Conservation (phyloP, 1,140 invertebrate species). For the Drosophila chauvacae region DNA sequence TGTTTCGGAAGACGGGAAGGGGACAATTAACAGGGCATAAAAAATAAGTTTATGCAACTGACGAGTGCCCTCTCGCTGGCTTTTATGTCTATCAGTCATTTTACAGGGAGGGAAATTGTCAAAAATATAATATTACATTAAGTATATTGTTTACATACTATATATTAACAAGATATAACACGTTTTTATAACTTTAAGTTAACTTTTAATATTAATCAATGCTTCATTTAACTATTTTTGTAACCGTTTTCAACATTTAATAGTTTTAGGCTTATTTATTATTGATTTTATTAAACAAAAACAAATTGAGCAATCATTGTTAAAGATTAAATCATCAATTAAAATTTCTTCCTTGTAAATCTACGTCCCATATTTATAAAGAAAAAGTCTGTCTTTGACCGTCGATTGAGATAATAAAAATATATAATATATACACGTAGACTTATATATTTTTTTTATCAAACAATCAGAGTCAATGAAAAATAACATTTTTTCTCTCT, state of each 20-base stretch:
- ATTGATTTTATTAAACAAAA: background rate
- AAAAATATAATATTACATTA: background rate
- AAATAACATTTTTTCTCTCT: slow-evolving; percentile 4
- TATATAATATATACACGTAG: background rate
- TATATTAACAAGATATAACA: too few species aligned
- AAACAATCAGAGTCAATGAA: background rate
- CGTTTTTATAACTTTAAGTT: background rate
- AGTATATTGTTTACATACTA: background rate
- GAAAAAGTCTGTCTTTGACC: background rate
- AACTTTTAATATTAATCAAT: background rate
- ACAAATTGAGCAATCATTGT: background rate
- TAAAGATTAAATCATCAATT: too few species aligned
- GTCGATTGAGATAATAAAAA: background rate
- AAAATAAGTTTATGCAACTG: slow-evolving; percentile 47
- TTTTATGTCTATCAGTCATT: background rate
- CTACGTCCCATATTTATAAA: too few species aligned
- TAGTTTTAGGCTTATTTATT: background rate
- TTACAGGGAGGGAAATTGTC: background rate
- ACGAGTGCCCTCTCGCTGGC: background rate
- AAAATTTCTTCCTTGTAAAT: too few species aligned
- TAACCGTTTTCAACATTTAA: background rate
- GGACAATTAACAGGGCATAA: slow-evolving; percentile 57
- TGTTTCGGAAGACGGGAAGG: slow-evolving; percentile 17
- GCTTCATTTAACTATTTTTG: background rate
- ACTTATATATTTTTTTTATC: background rate